These are phyloP conservation scores for Coecobrya sp. DNA, from an alignment of 2,888 invertebrate genomes.

Conservation along the genomic window DNA sequence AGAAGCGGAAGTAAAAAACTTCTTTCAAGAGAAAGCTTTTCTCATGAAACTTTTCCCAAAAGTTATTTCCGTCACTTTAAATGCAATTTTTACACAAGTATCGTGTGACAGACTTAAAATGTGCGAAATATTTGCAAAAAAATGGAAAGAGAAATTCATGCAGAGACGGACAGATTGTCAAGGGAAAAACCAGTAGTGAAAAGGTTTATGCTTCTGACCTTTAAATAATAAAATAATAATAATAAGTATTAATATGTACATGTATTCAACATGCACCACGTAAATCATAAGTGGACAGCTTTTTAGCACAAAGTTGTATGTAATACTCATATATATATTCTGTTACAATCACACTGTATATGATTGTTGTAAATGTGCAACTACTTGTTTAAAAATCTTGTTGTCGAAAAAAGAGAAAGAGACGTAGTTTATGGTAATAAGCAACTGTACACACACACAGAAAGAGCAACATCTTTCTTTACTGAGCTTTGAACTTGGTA, in stretches of 20 bases:
- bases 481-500: conserved; percentile 50
- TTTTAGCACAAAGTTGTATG: conserved; percentile 60
- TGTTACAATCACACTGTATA: not conserved
- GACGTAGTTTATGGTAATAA: conserved; percentile 72
- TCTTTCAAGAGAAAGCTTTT: no score
- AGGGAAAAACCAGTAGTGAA: not conserved
- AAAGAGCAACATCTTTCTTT: conserved; percentile 28
- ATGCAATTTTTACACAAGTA: no score
- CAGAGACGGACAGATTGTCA: not conserved
- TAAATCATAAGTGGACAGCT: conserved; percentile 68
- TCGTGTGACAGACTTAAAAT: no score
- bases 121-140: no score
- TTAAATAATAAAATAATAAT: conserved; percentile 20
- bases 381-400: conserved; percentile 21
- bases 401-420: conserved; percentile 42
- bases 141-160: no score
- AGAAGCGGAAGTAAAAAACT: not conserved
- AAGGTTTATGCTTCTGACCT: not conserved
- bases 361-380: conserved; percentile 26
- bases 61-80: no score
- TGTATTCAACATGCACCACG: conserved; percentile 47
- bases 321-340: not conserved
- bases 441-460: conserved; percentile 65
- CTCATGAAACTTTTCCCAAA: no score
- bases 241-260: conserved; percentile 44